phyloP scores from a whole-genome alignment of 1,140 invertebrate species.

The Diabrotica virgifera region DNA sequence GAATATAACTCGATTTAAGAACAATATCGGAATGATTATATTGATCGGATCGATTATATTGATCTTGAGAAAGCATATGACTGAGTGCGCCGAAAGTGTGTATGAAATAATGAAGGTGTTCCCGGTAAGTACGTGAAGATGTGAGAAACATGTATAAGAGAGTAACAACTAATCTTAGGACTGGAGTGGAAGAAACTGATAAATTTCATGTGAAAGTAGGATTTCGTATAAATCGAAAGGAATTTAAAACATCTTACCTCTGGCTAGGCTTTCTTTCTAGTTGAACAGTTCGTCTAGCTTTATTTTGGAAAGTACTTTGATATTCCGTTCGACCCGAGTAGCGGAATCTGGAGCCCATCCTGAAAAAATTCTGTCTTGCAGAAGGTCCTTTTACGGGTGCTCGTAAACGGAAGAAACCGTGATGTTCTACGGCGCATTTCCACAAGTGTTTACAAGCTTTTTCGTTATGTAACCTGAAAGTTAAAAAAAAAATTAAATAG shows the following conservation, averaged over 20 bases:
- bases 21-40: no score
- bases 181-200: no score
- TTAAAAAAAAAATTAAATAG: slow-evolving; percentile 18
- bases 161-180: no score
- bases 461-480: slow-evolving; percentile 81
- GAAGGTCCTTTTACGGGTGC: slow-evolving; percentile 86
- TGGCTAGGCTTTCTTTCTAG: slow-evolving; percentile 96
- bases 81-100: no score
- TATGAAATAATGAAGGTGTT: no score
- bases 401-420: slow-evolving; percentile 94
- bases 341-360: slow-evolving; percentile 94
- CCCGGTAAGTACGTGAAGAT: no score
- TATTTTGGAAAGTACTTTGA: slow-evolving; percentile 87
- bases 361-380: slow-evolving; percentile 91
- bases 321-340: slow-evolving; percentile 95
- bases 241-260: slow-evolving; percentile 56
- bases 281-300: slow-evolving; percentile 85
- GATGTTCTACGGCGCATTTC: slow-evolving; percentile 99
- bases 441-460: slow-evolving; percentile 99
- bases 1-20: no score
- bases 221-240: no score
- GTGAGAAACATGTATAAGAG: no score
- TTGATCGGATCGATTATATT: no score
- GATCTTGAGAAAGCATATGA: no score
- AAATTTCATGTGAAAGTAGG: no score